A percentile compares a stretch with the other conserved stretches of the same genome.
Conservation (phyloP, 1,140 invertebrate genomes). For the Catajapyx aquilonaris region DNA sequence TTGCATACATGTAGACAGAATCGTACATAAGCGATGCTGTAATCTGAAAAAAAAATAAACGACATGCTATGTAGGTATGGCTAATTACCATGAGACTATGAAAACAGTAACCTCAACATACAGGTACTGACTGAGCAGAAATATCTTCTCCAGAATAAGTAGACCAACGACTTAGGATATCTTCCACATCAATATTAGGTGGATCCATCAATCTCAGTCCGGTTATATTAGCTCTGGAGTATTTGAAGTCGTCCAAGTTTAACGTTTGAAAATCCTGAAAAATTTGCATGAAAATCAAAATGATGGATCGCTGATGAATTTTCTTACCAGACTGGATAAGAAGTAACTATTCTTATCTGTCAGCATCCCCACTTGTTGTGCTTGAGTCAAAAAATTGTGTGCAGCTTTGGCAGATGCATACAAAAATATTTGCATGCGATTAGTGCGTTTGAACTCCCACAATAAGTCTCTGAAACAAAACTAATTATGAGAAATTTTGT, state of each 20-base stretch:
- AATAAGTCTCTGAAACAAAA: background rate
- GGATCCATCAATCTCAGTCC: conserved; percentile 48
- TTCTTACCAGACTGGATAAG: background rate
- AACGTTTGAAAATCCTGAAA: conserved; percentile 51
- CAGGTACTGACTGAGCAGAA: no score
- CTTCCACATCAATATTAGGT: conserved; percentile 26
- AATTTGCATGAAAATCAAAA: background rate
- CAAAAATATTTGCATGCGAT: background rate
- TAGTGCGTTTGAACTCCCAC: background rate
- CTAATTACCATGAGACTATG: no score
- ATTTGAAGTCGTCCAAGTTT: conserved; percentile 56
- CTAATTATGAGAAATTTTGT: no score
- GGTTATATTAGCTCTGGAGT: conserved; percentile 69
- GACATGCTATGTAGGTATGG: no score
- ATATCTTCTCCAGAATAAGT: no score
- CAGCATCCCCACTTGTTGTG: background rate
- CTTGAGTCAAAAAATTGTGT: background rate
- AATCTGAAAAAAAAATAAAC: no score
- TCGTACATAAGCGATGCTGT: conserved; percentile 56
- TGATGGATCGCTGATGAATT: background rate
- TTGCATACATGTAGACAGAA: conserved; percentile 47
- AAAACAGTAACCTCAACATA: no score
- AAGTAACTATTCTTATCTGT: background rate
- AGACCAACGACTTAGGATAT: conserved; percentile 22
- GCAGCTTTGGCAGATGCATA: background rate